Conservation (phyloP, 1,140 invertebrate species). For the Sinella curviseta region DNA sequence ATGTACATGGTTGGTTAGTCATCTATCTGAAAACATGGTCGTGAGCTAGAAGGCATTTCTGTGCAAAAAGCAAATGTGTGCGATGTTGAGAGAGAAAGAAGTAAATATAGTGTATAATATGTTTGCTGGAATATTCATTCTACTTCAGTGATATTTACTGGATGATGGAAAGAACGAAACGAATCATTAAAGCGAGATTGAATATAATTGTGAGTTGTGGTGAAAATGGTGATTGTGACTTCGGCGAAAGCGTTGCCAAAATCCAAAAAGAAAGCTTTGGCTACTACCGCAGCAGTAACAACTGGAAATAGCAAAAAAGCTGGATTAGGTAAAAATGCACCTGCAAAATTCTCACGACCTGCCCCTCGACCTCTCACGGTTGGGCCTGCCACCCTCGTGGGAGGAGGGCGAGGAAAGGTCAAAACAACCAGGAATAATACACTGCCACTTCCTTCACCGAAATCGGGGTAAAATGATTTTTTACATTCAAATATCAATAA, state of each 20-base stretch:
- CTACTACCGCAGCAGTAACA: background rate
- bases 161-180: background rate
- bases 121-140: background rate
- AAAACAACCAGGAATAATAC: conserved; percentile 20
- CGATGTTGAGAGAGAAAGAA: too few species aligned
- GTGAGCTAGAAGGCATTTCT: background rate
- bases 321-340: background rate
- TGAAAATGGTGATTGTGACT: conserved; percentile 1
- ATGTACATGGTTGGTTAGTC: background rate
- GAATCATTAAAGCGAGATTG: background rate
- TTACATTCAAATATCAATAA: background rate
- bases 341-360: background rate
- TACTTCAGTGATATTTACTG: background rate
- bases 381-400: background rate
- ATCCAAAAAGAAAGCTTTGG: background rate
- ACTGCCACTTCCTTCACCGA: conserved; percentile 13
- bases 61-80: background rate
- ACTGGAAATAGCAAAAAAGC: background rate
- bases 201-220: too few species aligned
- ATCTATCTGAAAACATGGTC: background rate
- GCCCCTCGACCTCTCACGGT: background rate
- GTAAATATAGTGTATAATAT: too few species aligned
- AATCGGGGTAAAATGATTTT: conserved; percentile 15
- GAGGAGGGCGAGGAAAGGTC: conserved; percentile 5
- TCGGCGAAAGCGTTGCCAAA: conserved; percentile 2